Base-by-base conservation (phyloP, 1,140 invertebrate species). In the Achatina immaculata region DNA sequence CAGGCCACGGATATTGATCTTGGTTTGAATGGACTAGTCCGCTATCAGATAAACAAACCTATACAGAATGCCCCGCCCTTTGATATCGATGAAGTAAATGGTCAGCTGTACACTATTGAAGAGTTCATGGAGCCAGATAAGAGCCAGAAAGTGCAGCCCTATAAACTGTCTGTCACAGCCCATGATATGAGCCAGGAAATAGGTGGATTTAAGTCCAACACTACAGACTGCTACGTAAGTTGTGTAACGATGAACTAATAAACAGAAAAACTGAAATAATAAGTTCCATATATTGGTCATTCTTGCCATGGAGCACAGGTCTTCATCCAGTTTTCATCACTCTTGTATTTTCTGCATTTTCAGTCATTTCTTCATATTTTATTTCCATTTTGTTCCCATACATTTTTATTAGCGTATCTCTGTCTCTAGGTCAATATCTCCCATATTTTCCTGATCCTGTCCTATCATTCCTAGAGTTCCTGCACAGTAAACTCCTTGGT, bases 1-100 rank as follows among this genome's bases (percentile, higher is more conserved):
- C 78, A 87, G 86, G 86, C 86, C 21, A 85, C 83, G 28, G 86
- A 87, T 81, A 31, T 28, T 34, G 86, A 87, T 81, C 7, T 71
- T 31, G 83, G 74, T 9, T 24, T 24, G 1, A 87, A 87, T 81
- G 86, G 82, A 2, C 45, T 42, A 43, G 80, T 87, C 16, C 31
- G 42, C 21, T 87, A 86, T 38, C 1, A 21, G 6, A 19, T 45
- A 1, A 78, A 69, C n/a, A 42, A 34, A 28, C 31, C 58, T 58
- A 28, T 55, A 6, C 24, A 62, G 21, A 43, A 72, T 36, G 1
- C 65, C 1, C 66, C 78, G 31, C 81, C 84, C 24, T 87, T 87
- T 55, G 24, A n/a, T 31, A 65, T 85, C 9, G 74, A 76, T 36
- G 9, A 21, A 1, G 42, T 38, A 2, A 71, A 82, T 24, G 86